These are phyloP conservation scores for Oopsacas minuta DNA, from an alignment of 37 sponge, comb jelly and placozoan genomes.

Conservation along the genomic window DNA sequence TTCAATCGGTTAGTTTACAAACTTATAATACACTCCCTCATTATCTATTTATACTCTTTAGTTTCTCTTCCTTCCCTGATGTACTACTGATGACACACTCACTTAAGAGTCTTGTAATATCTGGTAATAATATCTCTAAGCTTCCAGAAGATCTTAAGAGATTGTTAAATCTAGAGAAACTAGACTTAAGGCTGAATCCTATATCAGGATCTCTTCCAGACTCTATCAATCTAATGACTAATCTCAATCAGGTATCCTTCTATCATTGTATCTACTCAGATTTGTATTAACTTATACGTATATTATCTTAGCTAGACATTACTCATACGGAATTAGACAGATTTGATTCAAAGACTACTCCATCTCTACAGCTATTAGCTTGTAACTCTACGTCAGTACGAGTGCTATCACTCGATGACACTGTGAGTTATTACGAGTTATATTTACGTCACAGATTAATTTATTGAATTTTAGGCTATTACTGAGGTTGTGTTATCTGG, in stretches of 20 bases:
- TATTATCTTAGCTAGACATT: constrained; percentile 13
- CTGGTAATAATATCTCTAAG: neutral
- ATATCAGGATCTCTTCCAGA: constrained; percentile 25
- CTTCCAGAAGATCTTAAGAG: constrained; percentile 40
- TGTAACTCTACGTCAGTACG: neutral
- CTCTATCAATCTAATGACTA: constrained; percentile 20
- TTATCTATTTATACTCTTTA: neutral
- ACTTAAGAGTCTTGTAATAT: neutral
- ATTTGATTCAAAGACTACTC: neutral
- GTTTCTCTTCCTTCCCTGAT: neutral
- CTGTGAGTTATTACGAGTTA: neutral
- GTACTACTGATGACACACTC: neutral
- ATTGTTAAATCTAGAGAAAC: constrained; percentile 35
- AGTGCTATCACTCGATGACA: neutral
- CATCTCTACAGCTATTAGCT: neutral
- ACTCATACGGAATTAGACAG: neutral
- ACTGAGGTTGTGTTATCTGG: neutral
- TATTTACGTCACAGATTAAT: neutral
- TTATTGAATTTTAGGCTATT: neutral
- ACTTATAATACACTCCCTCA: neutral
- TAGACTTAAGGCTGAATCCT: constrained; percentile 55
- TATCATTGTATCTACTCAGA: neutral
- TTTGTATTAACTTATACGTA: neutral
- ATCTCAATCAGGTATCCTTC: constrained; percentile 32
- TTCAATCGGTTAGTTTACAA: constrained; percentile 53